Evolutionary conservation across 1,140 invertebrate species (phyloP).

Genomic region (Euura lappo): DNA sequence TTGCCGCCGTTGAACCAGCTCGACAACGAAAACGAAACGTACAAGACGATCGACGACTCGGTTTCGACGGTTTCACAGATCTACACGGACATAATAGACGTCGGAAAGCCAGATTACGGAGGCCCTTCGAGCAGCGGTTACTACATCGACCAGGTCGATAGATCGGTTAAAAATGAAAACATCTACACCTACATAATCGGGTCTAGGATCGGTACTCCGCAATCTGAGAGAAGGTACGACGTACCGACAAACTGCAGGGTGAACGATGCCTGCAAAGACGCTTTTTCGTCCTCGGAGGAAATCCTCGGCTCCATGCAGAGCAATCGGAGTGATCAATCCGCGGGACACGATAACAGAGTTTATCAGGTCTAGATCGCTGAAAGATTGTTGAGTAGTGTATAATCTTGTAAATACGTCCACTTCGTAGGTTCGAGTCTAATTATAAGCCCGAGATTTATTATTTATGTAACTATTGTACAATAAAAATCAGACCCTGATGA

Average conservation of each 20-base stretch:
- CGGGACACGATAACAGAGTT: neutral
- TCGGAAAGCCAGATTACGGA: slow-evolving; percentile 1
- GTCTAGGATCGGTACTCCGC: neutral
- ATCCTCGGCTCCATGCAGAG: neutral
- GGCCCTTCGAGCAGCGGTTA: neutral
- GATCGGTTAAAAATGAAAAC: neutral
- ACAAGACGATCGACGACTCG: slow-evolving; percentile 23
- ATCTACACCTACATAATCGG: slow-evolving; percentile 8
- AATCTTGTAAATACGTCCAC: no score
- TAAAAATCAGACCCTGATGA: no score
- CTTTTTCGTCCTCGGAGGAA: neutral
- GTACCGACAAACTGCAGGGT: neutral
- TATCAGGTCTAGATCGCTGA: neutral
- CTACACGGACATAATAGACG: slow-evolving; percentile 8
- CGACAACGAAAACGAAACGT: slow-evolving; percentile 32
- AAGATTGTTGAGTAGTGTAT: no score
- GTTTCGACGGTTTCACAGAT: slow-evolving; percentile 8
- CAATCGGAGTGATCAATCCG: neutral
- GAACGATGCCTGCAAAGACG: neutral
- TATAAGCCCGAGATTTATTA: no score
- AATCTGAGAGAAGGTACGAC: neutral
- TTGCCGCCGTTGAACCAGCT: slow-evolving; percentile 11
- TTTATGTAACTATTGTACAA: no score
- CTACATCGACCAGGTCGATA: slow-evolving; percentile 5
- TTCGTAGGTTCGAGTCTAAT: no score